Conservation (phyloP, 2,888 invertebrate genomes). For the Acrobasis repandana region DNA sequence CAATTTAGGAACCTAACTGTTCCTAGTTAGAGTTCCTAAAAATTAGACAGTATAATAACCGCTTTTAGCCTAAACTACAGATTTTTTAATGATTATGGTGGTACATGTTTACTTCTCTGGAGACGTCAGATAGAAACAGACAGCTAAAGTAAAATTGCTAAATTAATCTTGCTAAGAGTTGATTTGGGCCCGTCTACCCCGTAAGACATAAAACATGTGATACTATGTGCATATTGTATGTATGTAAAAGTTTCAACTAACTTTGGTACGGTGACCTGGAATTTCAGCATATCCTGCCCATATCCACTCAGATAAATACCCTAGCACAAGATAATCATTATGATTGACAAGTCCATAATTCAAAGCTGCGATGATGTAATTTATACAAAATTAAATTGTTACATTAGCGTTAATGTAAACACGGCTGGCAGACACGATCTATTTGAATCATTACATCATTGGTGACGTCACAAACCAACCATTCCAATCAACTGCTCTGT, state of each 20-base stretch:
- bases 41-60: too few species aligned
- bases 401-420: conserved; percentile 39
- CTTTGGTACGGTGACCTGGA: background rate
- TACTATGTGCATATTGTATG: too few species aligned
- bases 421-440: conserved; percentile 43
- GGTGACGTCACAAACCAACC: conserved; percentile 65
- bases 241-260: background rate
- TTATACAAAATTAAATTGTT: conserved; percentile 28
- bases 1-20: too few species aligned
- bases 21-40: too few species aligned
- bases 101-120: too few species aligned
- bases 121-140: too few species aligned
- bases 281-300: conserved; percentile 11
- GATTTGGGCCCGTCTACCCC: too few species aligned
- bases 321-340: conserved; percentile 8
- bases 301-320: conserved; percentile 5
- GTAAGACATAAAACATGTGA: too few species aligned
- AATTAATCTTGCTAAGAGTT: too few species aligned
- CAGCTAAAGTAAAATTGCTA: too few species aligned
- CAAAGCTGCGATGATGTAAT: conserved; percentile 27
- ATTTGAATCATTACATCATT: conserved; percentile 67
- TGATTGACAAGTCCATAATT: conserved; percentile 24
- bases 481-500: conserved; percentile 58
- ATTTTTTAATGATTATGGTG: too few species aligned
- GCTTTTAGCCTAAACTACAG: too few species aligned